phyloP scores from a whole-genome alignment of 2,888 invertebrate genomes.

The Drosophila seclusa region DNA sequence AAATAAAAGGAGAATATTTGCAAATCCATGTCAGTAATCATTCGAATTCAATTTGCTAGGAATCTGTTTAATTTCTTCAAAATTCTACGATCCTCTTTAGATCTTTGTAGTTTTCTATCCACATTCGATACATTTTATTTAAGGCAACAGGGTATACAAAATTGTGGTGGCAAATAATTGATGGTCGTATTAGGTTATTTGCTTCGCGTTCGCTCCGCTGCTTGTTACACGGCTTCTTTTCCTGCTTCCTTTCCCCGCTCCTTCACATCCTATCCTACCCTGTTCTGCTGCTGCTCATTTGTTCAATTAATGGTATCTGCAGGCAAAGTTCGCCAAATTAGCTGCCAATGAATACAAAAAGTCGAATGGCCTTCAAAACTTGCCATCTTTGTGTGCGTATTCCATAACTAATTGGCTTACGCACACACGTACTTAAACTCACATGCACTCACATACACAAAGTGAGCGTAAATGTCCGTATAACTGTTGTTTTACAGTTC shows the following conservation, averaged over 20 bases:
- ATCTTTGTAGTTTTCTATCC: not conserved
- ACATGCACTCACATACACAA: not conserved
- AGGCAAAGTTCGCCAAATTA: conserved; percentile 34
- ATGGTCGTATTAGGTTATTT: not conserved
- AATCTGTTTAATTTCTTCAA: fast-evolving
- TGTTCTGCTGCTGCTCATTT: not conserved
- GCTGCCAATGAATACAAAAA: conserved; percentile 26
- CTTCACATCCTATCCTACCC: no score
- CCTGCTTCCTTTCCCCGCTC: not conserved
- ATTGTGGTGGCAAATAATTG: conserved; percentile 34
- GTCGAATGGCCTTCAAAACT: conserved; percentile 22
- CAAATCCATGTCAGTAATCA: not conserved
- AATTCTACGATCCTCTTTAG: not conserved
- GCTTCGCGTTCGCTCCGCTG: not conserved
- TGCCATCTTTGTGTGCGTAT: conserved; percentile 23
- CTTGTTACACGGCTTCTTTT: not conserved
- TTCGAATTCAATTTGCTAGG: not conserved
- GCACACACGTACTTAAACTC: conserved; percentile 11
- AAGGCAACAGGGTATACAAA: not conserved
- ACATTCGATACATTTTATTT: not conserved
- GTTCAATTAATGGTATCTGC: conserved; percentile 45
- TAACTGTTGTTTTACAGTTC: conserved; percentile 56
- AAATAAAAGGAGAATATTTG: not conserved
- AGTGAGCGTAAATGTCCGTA: conserved; percentile 17
- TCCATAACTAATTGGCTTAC: conserved; percentile 46